Evolutionary conservation across 2,888 invertebrate genomes (phyloP).

Genomic region (Zaprionus obscuricornis): DNA sequence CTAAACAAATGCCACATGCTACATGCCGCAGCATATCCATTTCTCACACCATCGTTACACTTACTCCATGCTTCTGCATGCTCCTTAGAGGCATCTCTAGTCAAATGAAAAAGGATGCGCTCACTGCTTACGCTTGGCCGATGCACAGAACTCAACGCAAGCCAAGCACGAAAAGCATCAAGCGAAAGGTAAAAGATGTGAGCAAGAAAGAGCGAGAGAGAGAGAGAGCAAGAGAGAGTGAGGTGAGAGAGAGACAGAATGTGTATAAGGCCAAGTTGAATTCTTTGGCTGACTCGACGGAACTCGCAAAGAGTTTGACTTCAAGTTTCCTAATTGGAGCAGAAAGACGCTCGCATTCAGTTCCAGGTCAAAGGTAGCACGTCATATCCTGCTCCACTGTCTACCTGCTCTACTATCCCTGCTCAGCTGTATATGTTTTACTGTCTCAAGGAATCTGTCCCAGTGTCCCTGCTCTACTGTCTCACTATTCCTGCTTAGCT

Average conservation of each 20-base stretch:
- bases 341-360: constrained; percentile 39
- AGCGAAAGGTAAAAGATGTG: constrained; percentile 16
- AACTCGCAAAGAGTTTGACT: constrained; percentile 22
- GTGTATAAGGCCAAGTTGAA: too few relatives aligned
- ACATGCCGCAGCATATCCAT: too few relatives aligned
- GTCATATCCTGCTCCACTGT: constrained; percentile 17
- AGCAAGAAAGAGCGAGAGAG: background rate
- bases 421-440: background rate
- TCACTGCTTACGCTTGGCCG: constrained; percentile 8
- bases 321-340: constrained; percentile 45
- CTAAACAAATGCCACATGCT: constrained; percentile 48
- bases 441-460: too few relatives aligned
- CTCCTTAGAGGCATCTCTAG: constrained; percentile 19
- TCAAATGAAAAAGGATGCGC: constrained; percentile 53
- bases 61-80: too few relatives aligned
- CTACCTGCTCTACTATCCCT: background rate
- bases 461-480: too few relatives aligned
- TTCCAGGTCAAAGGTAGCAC: constrained; percentile 57
- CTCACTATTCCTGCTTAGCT: too few relatives aligned
- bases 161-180: constrained; percentile 2
- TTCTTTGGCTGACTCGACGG: constrained; percentile 15
- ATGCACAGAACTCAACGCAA: constrained; percentile 23
- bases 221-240: background rate
- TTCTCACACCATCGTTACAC: too few relatives aligned
- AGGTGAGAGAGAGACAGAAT: too few relatives aligned